Conservation (phyloP, 1,140 invertebrate genomes). For the Drosophila simulans region DNA sequence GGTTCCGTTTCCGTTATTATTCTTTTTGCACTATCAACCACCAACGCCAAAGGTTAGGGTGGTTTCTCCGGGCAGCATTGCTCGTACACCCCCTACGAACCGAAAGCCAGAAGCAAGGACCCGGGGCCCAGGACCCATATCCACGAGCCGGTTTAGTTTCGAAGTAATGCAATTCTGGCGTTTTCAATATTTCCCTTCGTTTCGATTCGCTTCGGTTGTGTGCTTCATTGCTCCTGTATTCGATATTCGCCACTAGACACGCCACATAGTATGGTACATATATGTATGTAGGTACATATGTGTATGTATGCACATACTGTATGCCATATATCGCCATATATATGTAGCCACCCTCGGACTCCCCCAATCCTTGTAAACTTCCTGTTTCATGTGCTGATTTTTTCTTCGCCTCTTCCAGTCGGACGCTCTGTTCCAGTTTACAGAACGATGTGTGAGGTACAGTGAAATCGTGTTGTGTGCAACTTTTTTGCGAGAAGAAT, state of each 20-base stretch:
- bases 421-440: slow-evolving; percentile 67
- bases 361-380: slow-evolving; percentile 39
- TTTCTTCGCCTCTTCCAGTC: slow-evolving; percentile 26
- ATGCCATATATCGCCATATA: background rate
- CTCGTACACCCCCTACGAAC: slow-evolving; percentile 57
- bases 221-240: slow-evolving; percentile 78
- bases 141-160: slow-evolving; percentile 44
- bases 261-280: slow-evolving; percentile 6
- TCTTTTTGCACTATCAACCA: slow-evolving; percentile 67
- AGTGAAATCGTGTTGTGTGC: background rate
- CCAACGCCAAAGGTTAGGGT: slow-evolving; percentile 59
- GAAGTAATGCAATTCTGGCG: slow-evolving; percentile 28
- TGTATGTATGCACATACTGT: background rate
- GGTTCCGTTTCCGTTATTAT: slow-evolving; percentile 30
- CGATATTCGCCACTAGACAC: slow-evolving; percentile 52
- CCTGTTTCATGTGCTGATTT: slow-evolving; percentile 79
- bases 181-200: slow-evolving; percentile 21
- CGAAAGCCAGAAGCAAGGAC: slow-evolving; percentile 17
- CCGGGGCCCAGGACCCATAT: slow-evolving; percentile 32
- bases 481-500: background rate
- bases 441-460: slow-evolving; percentile 36
- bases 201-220: slow-evolving; percentile 61
- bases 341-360: slow-evolving; percentile 20
- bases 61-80: slow-evolving; percentile 41
- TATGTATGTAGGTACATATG: too few species aligned